Percentiles rank a stretch among this genome's conserved stretches.
Evolutionary conservation across 2,113 vertebrate species (phyloP).

Genomic region (Hymenochirus boettgeri): DNA sequence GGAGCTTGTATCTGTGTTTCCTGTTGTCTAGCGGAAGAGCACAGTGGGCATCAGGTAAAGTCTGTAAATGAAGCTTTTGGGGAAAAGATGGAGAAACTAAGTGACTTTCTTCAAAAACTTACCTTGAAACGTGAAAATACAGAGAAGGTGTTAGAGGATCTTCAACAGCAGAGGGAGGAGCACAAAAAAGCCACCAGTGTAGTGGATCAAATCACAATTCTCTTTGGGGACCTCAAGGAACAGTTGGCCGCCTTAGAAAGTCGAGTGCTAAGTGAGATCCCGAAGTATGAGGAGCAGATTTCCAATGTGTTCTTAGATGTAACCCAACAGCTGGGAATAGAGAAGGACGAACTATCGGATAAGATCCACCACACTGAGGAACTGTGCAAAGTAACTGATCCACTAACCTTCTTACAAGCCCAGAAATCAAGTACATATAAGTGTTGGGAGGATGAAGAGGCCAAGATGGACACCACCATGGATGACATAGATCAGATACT

Average conservation of each 20-base stretch:
- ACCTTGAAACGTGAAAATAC: no score
- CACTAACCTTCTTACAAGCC: neutral
- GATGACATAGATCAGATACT: neutral
- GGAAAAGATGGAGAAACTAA: no score
- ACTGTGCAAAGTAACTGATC: neutral
- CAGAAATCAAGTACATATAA: neutral
- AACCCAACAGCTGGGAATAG: neutral
- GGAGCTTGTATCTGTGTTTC: conserved; percentile 46
- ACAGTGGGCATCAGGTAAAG: conserved; percentile 36
- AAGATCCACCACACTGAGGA: neutral
- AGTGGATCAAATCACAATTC: neutral
- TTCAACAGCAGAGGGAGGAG: neutral
- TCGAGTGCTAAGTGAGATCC: neutral
- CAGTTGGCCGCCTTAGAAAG: neutral
- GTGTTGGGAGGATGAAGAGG: neutral
- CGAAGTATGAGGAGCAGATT: neutral
- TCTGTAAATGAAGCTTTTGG: neutral
- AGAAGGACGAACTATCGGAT: neutral
- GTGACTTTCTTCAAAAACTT: no score
- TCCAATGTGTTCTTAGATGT: neutral
- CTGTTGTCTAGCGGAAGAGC: conserved; percentile 47
- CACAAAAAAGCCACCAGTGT: conserved; percentile 8
- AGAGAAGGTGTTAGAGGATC: no score
- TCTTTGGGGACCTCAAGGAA: conserved; percentile 18
- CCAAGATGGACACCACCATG: neutral